A percentile compares a stretch with the other conserved stretches of the same genome.
phyloP scores from a whole-genome alignment of 2,113 vertebrate genomes.

The Acanthisitta chloris region DNA sequence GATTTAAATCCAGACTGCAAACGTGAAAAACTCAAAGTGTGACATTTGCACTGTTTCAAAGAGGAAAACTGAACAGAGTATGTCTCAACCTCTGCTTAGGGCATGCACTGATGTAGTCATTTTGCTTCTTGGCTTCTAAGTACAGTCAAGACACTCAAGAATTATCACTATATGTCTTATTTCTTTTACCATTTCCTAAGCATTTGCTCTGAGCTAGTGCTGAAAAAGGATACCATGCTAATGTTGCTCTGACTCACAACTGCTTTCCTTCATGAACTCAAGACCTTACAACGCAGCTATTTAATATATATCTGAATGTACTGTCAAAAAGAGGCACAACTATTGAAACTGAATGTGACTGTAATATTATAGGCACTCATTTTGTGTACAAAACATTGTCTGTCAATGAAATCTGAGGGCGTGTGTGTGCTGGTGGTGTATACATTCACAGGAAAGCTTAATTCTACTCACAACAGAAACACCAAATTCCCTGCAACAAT shows the following conservation, averaged over 20 bases:
- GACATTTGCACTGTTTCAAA: neutral
- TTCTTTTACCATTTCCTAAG: neutral
- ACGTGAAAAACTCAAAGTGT: neutral
- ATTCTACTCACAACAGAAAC: neutral
- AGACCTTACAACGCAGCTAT: neutral
- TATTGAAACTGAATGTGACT: neutral
- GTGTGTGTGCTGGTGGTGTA: rapidly evolving
- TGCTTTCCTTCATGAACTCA: neutral
- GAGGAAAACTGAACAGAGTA: neutral
- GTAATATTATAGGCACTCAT: neutral
- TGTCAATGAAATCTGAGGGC: neutral
- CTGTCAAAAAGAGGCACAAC: neutral
- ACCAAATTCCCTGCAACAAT: neutral
- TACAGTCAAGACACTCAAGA: neutral
- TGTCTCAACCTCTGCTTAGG: neutral
- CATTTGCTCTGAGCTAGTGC: neutral
- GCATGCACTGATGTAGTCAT: neutral
- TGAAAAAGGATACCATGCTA: neutral
- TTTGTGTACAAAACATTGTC: neutral
- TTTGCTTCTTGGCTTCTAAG: neutral
- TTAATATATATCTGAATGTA: neutral
- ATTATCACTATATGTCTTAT: neutral
- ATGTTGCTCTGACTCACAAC: neutral
- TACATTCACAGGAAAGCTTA: neutral
- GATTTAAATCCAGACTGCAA: neutral